A percentile compares a stretch with the other conserved stretches of the same genome.
Evolutionary conservation across 2,797 vertebrate species (phyloP).

Genomic region (Petrocephalus schoutedeni): DNA sequence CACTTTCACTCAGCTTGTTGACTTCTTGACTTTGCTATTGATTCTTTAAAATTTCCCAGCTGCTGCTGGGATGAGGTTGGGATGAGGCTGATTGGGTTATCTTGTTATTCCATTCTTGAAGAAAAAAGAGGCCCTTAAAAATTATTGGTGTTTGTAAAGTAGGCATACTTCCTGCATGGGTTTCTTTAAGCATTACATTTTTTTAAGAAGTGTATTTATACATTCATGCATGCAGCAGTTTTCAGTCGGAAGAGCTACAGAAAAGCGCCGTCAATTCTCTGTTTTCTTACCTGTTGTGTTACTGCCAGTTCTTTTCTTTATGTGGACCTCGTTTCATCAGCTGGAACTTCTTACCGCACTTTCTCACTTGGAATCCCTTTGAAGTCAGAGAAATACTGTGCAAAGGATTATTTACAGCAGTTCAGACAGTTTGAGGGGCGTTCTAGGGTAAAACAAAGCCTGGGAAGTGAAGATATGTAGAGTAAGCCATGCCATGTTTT

Average conservation of each 20-base stretch:
- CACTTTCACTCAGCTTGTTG: not conserved
- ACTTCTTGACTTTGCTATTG: not conserved
- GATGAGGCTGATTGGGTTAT: not conserved
- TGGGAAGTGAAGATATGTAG: not conserved
- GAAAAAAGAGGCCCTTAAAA: constrained; percentile 7
- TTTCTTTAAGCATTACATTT: not conserved
- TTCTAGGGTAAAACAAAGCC: not conserved
- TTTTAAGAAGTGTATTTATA: not conserved
- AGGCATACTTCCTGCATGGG: not conserved
- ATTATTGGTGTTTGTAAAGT: not conserved
- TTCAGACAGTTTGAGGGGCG: not conserved
- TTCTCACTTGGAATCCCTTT: constrained; percentile 15
- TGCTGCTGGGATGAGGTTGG: not conserved
- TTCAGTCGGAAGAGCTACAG: not conserved
- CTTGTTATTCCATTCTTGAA: constrained; percentile 2
- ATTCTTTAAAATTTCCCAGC: constrained; percentile 13
- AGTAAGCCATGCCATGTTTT: not conserved
- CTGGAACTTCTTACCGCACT: not conserved
- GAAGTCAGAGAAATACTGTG: constrained; percentile 17
- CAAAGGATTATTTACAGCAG: constrained; percentile 3
- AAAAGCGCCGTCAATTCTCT: not conserved
- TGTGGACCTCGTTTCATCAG: not conserved
- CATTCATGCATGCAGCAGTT: not conserved
- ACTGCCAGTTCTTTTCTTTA: not conserved
- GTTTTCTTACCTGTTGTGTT: not conserved